Percentiles rank a stretch among this genome's conserved stretches.
Conservation (phyloP, 2,888 invertebrate species). For the Ischnura elegans region DNA sequence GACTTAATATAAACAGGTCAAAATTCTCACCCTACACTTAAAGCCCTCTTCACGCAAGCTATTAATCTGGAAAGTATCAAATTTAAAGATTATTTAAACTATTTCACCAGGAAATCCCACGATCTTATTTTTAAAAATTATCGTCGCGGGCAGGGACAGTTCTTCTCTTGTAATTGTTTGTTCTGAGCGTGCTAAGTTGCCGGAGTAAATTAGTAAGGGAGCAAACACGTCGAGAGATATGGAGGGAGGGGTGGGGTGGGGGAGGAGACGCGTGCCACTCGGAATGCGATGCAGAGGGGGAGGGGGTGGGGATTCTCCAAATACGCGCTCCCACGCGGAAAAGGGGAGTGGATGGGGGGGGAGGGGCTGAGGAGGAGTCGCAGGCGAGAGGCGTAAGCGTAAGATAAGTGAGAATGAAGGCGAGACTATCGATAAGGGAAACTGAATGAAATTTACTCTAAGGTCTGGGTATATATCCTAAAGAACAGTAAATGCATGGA, state of each 20-base stretch:
- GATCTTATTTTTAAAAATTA: not conserved
- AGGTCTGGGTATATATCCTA: too few species aligned
- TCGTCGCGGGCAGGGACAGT: not conserved
- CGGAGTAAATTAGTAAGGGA: not conserved
- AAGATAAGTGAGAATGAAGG: too few species aligned
- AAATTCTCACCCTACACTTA: too few species aligned
- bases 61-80: too few species aligned
- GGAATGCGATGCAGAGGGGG: slow-evolving; percentile 12
- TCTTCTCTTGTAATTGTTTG: not conserved
- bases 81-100: too few species aligned
- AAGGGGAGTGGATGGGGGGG: not conserved
- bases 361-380: not conserved
- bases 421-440: too few species aligned
- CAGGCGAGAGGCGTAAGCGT: too few species aligned
- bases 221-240: not conserved
- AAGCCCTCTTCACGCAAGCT: too few species aligned
- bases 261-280: not conserved
- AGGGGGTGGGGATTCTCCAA: not conserved
- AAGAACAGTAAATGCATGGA: too few species aligned
- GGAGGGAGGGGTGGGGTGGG: not conserved
- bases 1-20: too few species aligned
- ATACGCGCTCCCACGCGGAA: not conserved
- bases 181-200: not conserved
- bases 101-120: too few species aligned
- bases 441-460: too few species aligned